phyloP scores from a whole-genome alignment of 2,888 invertebrate genomes.

The Drosophila birchii region DNA sequence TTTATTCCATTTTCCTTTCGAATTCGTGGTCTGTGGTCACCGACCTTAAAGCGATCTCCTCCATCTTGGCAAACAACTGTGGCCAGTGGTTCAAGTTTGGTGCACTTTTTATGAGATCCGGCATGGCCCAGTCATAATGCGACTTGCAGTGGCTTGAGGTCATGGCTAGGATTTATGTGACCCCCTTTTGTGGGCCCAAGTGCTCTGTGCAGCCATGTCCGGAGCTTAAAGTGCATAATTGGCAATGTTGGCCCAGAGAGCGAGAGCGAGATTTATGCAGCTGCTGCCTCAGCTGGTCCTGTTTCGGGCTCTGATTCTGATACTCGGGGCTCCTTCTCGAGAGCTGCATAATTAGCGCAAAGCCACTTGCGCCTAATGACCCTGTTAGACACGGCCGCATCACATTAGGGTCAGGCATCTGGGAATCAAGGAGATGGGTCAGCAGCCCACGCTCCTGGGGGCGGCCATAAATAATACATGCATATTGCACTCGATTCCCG shows the following conservation, averaged over 20 bases:
- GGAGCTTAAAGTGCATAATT: slow-evolving; percentile 73
- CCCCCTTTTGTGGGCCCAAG: slow-evolving; percentile 41
- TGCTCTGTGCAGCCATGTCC: slow-evolving; percentile 29
- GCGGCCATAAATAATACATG: slow-evolving; percentile 66
- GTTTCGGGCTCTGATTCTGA: slow-evolving; percentile 12
- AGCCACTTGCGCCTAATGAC: slow-evolving; percentile 83
- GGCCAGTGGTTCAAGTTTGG: slow-evolving; percentile 37
- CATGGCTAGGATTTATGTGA: slow-evolving; percentile 69
- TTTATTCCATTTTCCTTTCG: neutral
- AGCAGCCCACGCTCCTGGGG: slow-evolving; percentile 42
- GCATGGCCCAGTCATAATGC: slow-evolving; percentile 70
- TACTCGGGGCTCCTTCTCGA: slow-evolving; percentile 17
- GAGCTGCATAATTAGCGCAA: slow-evolving; percentile 82
- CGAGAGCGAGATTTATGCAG: slow-evolving; percentile 53
- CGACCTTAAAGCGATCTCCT: slow-evolving; percentile 39
- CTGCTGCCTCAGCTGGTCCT: slow-evolving; percentile 11
- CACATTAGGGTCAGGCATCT: slow-evolving; percentile 37
- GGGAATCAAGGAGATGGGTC: slow-evolving; percentile 36
- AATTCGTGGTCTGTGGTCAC: slow-evolving; percentile 25
- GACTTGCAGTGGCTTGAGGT: slow-evolving; percentile 60
- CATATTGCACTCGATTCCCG: slow-evolving; percentile 40
- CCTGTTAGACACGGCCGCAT: slow-evolving; percentile 77
- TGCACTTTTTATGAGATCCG: slow-evolving; percentile 29
- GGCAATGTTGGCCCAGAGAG: slow-evolving; percentile 62
- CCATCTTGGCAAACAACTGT: slow-evolving; percentile 52